These are phyloP conservation scores for Rapana venosa DNA, from an alignment of 2,888 invertebrate species.

Conservation along the genomic window DNA sequence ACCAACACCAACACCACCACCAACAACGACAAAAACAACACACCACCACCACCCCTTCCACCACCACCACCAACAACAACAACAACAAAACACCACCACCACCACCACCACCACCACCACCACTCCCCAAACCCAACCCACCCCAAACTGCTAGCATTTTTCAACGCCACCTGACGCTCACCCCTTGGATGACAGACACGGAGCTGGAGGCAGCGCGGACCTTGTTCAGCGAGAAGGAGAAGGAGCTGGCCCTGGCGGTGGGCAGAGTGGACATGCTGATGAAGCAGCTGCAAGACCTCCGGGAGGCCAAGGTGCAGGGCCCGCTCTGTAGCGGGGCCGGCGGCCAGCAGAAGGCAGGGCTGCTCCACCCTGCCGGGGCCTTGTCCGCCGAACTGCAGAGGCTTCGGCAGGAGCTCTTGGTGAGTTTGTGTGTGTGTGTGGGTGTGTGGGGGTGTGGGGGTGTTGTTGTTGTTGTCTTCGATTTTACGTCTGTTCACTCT, in stretches of 20 bases:
- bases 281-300: conserved; percentile 93
- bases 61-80: too few species aligned
- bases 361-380: conserved; percentile 49
- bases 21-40: too few species aligned
- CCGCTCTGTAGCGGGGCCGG: background rate
- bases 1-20: too few species aligned
- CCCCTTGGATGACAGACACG: conserved; percentile 79
- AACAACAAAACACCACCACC: too few species aligned
- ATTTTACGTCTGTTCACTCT: too few species aligned
- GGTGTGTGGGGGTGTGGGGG: too few species aligned
- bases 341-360: too few species aligned
- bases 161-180: background rate
- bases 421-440: background rate
- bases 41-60: too few species aligned
- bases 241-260: conserved; percentile 95
- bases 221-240: conserved; percentile 97
- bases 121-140: too few species aligned
- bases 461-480: too few species aligned
- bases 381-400: conserved; percentile 90
- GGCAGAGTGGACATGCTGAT: conserved; percentile 97
- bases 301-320: conserved; percentile 80
- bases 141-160: too few species aligned
- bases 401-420: conserved; percentile 81
- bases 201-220: conserved; percentile 97
- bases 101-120: too few species aligned